These are phyloP conservation scores for Crotalus tigris DNA, from an alignment of 2,113 vertebrate genomes.

Conservation along the genomic window DNA sequence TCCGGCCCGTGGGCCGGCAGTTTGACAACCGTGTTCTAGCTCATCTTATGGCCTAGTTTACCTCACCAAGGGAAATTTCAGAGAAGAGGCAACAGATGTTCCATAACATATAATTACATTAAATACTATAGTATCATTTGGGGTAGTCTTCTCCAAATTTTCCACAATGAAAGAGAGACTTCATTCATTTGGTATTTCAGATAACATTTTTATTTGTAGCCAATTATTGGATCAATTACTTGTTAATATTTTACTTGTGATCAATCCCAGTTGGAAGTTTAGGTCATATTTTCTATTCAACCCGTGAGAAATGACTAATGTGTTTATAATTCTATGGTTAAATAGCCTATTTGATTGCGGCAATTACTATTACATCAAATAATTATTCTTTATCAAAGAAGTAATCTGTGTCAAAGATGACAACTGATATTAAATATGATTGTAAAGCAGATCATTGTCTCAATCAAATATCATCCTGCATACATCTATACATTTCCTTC, in stretches of 20 bases:
- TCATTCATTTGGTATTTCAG: neutral
- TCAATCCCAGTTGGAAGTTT: neutral
- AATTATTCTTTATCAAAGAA: neutral
- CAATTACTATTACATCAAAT: neutral
- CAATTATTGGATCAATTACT: slow-evolving; percentile 11
- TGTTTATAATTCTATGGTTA: neutral
- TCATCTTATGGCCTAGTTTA: neutral
- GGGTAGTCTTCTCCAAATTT: neutral
- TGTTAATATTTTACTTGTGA: neutral
- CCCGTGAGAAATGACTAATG: neutral
- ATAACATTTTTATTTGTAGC: neutral
- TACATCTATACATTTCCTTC: neutral
- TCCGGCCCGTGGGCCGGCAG: too few relatives aligned
- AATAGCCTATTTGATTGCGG: neutral
- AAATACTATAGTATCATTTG: neutral
- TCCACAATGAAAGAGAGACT: neutral
- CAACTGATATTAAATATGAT: neutral
- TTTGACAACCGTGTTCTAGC: too few relatives aligned
- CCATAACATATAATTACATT: neutral
- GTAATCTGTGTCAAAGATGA: neutral
- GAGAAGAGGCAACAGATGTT: neutral
- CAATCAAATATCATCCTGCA: neutral
- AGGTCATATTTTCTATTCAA: neutral
- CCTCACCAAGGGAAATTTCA: neutral
- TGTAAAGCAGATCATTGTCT: neutral